Evolutionary conservation across 2,888 invertebrate genomes (phyloP).

Genomic region (Sminthurinus aureus): DNA sequence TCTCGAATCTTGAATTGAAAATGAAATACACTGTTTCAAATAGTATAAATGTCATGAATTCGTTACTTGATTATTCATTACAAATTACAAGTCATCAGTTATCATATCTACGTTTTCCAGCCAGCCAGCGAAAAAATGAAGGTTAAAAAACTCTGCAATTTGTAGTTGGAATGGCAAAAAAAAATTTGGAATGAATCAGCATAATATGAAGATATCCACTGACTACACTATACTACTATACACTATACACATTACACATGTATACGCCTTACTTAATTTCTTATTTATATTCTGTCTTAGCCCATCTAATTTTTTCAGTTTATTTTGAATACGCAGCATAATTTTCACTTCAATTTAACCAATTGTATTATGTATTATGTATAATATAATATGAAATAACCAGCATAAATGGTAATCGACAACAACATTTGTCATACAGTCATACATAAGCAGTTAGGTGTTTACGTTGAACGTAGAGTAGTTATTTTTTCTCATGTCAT

Average conservation of each 20-base stretch:
- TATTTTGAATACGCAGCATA: not conserved
- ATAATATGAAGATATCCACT: not conserved
- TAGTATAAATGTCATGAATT: not conserved
- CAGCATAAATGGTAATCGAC: too few species aligned
- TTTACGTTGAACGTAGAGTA: too few species aligned
- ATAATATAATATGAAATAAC: too few species aligned
- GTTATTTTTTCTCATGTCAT: too few species aligned
- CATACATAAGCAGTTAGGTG: not conserved
- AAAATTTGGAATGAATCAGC: not conserved
- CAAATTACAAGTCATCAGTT: not conserved
- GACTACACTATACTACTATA: too few species aligned
- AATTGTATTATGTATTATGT: too few species aligned
- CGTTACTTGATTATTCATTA: not conserved
- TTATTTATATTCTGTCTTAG: not conserved
- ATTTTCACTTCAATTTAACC: too few species aligned
- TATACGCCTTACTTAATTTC: not conserved
- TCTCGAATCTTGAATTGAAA: too few species aligned
- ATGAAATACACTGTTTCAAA: not conserved
- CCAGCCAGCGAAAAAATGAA: not conserved
- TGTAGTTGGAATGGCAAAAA: not conserved
- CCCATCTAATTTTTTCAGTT: not conserved
- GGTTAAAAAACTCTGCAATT: not conserved
- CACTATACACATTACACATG: not conserved
- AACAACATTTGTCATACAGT: not conserved
- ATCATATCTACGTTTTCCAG: not conserved